Base-by-base conservation (phyloP, 2,888 invertebrate species). In the Pseudococcus viburni region DNA sequence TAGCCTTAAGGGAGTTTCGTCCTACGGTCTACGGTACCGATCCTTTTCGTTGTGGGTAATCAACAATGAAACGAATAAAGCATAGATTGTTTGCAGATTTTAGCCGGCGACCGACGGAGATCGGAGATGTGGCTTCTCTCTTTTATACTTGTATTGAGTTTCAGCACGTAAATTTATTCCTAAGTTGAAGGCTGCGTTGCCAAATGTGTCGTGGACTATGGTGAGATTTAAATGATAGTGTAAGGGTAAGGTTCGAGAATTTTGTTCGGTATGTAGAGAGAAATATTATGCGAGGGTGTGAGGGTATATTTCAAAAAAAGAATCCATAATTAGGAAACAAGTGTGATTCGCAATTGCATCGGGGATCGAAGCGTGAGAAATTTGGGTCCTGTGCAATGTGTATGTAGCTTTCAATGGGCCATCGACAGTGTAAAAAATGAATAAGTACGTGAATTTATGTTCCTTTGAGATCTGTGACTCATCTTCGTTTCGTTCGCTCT, bases 41-140 rank as follows among this genome's bases (percentile, higher is more conserved):
- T 64, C 73, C 73, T 15, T 15, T 73, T 17, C 73, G 12, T 73
- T 73, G 73, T 73, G 73, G 73, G 73, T 73, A 73, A 73, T 73
- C 73, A 73, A 73, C 73, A 73, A 73, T 73, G 73, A 73, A 73
- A 26, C 73, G 73, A 73, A 73, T 73, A 73, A 33, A 73, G 73
- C 26, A 73, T 33, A 42, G 73, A 73, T 73, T 73, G 73, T 73
- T 73, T 33, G 73, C 73, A 26, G 73, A 73, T 73, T 73, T 73
- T 73, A 73, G 73, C 19, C 73, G 1, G 26, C 26, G 26, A 33
- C 26, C 3, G 26, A 33, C 26, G 26, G 3, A 33, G 26, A 33
- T 33, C 26, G 73, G 17, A 73, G 73, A 39, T 73, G 33, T 33
- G 33, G 73, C 73, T 33, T 73, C 73, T 73, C 68, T 68, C 4